A percentile compares a stretch with the other conserved stretches of the same genome.
These are phyloP conservation scores for Todiramphus chloris DNA, from an alignment of 2,113 vertebrate species.

Conservation along the genomic window DNA sequence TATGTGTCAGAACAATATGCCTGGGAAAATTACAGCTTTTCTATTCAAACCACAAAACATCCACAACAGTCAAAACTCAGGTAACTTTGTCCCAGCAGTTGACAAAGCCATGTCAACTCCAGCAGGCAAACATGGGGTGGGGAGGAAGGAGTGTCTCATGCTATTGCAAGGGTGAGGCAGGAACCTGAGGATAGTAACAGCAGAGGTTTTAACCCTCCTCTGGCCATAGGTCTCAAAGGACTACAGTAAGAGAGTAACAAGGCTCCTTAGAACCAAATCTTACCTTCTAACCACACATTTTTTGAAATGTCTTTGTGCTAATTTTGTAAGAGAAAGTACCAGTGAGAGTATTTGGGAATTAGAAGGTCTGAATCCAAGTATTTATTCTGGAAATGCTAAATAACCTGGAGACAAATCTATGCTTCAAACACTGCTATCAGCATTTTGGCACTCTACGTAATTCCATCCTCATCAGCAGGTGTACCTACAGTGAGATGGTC, in stretches of 20 bases:
- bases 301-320: not conserved
- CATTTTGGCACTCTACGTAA: not conserved
- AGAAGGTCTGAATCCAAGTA: not conserved
- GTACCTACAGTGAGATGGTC: not conserved
- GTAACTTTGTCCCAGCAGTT: not conserved
- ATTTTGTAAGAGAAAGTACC: not conserved
- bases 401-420: not conserved
- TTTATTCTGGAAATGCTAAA: not conserved
- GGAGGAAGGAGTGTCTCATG: fast-evolving
- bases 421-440: not conserved
- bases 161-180: not conserved
- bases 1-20: not conserved
- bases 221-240: not conserved
- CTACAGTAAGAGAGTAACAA: not conserved
- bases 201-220: not conserved
- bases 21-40: not conserved
- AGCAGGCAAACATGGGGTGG: not conserved
- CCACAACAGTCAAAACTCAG: not conserved
- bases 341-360: not conserved
- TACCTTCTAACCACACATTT: not conserved
- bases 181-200: not conserved
- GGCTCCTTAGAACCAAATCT: not conserved
- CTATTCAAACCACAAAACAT: not conserved
- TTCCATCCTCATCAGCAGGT: not conserved
- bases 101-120: not conserved